Base-by-base conservation (phyloP, 2,113 vertebrate genomes). In the Pterocles orientalis region DNA sequence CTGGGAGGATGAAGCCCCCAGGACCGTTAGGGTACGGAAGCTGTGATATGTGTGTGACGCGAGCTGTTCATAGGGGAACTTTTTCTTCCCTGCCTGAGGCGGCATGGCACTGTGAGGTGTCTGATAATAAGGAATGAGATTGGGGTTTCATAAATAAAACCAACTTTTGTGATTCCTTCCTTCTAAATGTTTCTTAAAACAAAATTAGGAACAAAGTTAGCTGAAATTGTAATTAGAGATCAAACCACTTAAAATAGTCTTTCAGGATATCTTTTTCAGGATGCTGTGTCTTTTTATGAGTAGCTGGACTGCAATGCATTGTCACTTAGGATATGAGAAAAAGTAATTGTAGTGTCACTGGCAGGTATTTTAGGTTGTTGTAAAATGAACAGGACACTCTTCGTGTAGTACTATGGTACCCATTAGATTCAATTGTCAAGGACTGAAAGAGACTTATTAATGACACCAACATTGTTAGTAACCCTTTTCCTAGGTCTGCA, bases 41-140 rank as follows among this genome's bases (percentile, higher is more conserved):
- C 50, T 28, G 15, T 19, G 50, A 23, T 14, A 23, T 9, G 2
- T 0, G 2, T 36, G 45, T 68, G 31, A 33, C 26, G 4, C 0
- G 1, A 9, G 21, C n/a, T 69, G 6, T 73, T 53, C 15, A 21
- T 14, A 51, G 45, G 47, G n/a, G 14, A 28, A 2, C 33, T 14
- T 56, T 41, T 62, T 33, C 33, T 82, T 77, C 43, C 3, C 0
- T 53, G n/a, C 7, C 7, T 9, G 8, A 51, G 34, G 39, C 16
- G 68, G 8, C 64, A 28, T 14, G 10, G 12, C n/a, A 61, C 50
- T 41, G 12, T 62, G 21, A 75, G 53, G 12, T 39, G 25, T 78
- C 12, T 70, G 31, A 14, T 84, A 43, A 70, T 50, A 28, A 70
- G 58, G 76, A 72, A 43, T 14, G 34, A 64, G 26, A 11, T 41